A percentile compares a stretch with the other conserved stretches of the same genome.
phyloP scores from a whole-genome alignment of 2,797 vertebrate genomes.

The Coendou prehensilis region DNA sequence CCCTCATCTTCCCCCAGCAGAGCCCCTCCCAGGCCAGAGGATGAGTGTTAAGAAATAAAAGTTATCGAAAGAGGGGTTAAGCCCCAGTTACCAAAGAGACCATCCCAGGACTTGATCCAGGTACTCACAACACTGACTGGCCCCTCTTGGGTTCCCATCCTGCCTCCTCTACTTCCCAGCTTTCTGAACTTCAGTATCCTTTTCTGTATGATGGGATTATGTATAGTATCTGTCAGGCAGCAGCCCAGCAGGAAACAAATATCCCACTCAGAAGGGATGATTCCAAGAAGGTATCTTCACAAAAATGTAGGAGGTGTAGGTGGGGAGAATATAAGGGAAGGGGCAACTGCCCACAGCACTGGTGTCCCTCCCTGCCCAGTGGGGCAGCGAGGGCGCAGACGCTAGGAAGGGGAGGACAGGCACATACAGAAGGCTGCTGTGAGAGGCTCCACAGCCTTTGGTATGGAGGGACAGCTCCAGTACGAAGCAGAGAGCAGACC shows the following conservation, averaged over 20 bases:
- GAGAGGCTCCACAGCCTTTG: neutral
- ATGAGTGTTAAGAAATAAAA: neutral
- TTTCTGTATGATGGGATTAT: neutral
- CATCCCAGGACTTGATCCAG: neutral
- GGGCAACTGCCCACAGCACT: neutral
- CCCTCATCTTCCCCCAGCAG: neutral
- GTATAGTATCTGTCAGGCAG: neutral
- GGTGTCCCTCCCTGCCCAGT: too few species aligned
- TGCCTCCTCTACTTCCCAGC: neutral
- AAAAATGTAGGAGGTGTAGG: too few species aligned
- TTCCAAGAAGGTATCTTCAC: neutral
- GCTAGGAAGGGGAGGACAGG: neutral
- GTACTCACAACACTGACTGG: fast-evolving
- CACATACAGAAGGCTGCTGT: neutral
- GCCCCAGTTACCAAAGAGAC: neutral
- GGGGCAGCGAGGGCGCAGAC: neutral
- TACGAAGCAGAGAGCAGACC: neutral
- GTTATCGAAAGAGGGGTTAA: neutral
- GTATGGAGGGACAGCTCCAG: neutral
- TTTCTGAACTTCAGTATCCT: neutral
- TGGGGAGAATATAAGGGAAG: neutral
- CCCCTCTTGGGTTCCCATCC: neutral
- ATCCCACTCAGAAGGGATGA: too few species aligned
- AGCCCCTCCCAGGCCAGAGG: neutral
- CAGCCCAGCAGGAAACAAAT: neutral